Evolutionary conservation across 2,797 vertebrate species (phyloP), one percentile per base, ranked within the genome.

Genomic region (Pagetopsis macropterus): DNA sequence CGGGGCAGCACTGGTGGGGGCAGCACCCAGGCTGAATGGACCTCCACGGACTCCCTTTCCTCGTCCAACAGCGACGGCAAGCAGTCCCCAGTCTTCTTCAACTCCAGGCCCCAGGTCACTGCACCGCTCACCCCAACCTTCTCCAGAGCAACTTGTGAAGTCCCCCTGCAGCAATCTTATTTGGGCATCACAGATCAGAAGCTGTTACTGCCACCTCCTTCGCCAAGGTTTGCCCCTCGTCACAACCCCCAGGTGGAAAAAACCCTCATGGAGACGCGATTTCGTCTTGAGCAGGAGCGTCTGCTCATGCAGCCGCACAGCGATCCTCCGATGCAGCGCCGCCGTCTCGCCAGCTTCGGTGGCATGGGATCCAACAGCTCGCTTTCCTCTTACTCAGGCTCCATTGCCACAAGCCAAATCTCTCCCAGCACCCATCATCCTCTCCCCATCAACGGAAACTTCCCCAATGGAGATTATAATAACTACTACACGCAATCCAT

Each of bases 251-350:
- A 96, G 80, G 98, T 99, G 85, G 98, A 98, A 88, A 98, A 97
- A 93, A 99, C 98, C 0, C 95, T 99, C 57, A 99, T 99, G 97
- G 98, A 99, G 93, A 99, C 98, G 0, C 95, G 98, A 8, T 94
- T 95, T 23, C 94, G 98, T 15, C 94, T 99, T 0, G 98, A 99
- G 65, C 97, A 99, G 92, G 98, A 99, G 84, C 95, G 94, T 9
- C 83, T 94, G 79, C 92, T 96, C 79, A 94, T 97, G 95, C 97
- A 98, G 84, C 93, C 95, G 4, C 85, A 84, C 0, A 89, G 85
- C 4, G 98, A 98, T 52, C 89, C 91, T 1, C 80, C 77, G 0
- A 72, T 91, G 59, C 96, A 96, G n/a, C 95, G 97, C 56, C 96
- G 97, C 3, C 94, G 97, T 3, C 95, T 98, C 19, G 97, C 97